Base-by-base conservation (phyloP, 2,113 vertebrate genomes). In the Indicator indicator region DNA sequence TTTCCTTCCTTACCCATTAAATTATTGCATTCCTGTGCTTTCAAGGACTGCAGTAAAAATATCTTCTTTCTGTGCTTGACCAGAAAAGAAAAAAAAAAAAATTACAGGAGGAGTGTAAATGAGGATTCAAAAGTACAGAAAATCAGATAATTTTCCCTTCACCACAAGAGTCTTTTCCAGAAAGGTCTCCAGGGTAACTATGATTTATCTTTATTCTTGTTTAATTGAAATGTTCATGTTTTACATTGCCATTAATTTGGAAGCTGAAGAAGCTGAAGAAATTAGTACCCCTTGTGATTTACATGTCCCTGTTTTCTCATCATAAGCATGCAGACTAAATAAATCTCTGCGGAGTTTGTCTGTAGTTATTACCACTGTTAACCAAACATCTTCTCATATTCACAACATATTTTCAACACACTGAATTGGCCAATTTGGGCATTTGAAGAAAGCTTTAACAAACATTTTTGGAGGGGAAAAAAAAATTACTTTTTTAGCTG, bases 221-320 rank as follows among this genome's bases (percentile, higher is more conserved):
- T 59, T 87, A 79, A 83, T 55, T 88, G 62, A 94, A 86, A 72
- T 55, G 56, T 56, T 40, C 5, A 26, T 71, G 16, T 48, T 93
- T 96, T 82, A 73, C 23, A 28, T 42, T 74, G 33, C 1, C 56
- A 89, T 64, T 96, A 68, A 95, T 90, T 89, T 88, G 3, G 54
- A 70, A 85, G 4, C 55, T 76, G 46, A 36, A 30, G 42, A 89
- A 92, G 48, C 27, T 90, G n/a, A 65, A 91, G 69, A 96, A 96
- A 93, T 87, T 71, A 52, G 11, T 40, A 68, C 40, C 40, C 40
- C 16, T 24, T 88, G 50, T 76, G 64, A 83, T 75, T 89, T 81
- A 72, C 21, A 59, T 9, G 21, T 75, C 50, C 21, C 7, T 75
- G 23, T 82, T 91, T 84, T 83, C 38, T 71, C 24, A 63, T 68